Evolutionary conservation across 2,888 invertebrate species (phyloP).

Genomic region (Dicyrtoma fusca): DNA sequence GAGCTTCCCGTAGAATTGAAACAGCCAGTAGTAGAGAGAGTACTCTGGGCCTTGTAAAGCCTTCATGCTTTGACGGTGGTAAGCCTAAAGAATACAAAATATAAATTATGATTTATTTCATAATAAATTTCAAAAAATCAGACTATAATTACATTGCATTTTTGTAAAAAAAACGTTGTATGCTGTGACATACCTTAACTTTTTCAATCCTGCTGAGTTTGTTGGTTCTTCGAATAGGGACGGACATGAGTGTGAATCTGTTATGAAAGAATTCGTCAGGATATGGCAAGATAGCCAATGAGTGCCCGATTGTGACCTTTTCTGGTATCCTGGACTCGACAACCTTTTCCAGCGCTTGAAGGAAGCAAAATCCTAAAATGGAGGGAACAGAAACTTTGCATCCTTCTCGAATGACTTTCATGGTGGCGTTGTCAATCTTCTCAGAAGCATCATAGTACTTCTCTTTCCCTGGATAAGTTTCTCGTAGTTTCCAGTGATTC

Average conservation of each 20-base stretch:
- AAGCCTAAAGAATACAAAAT: neutral
- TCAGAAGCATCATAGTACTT: conserved; percentile 19
- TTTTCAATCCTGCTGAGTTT: conserved; percentile 4
- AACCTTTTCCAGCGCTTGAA: conserved; percentile 29
- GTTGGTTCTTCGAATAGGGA: conserved; percentile 14
- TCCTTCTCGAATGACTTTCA: conserved; percentile 17
- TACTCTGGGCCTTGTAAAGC: conserved; percentile 32
- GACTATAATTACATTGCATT: too few relatives aligned
- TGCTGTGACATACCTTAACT: conserved; percentile 27
- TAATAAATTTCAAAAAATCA: too few relatives aligned
- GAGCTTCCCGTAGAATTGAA: conserved; percentile 34
- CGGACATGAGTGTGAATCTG: conserved; percentile 30
- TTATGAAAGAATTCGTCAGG: conserved; percentile 31
- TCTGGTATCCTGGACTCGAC: conserved; percentile 14
- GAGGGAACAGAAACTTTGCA: conserved; percentile 28
- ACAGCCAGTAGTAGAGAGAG: conserved; percentile 36
- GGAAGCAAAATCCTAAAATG: conserved; percentile 24
- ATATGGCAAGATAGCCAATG: conserved; percentile 34
- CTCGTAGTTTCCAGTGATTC: conserved; percentile 9
- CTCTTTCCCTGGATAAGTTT: conserved; percentile 17
- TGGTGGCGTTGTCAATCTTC: conserved; percentile 9
- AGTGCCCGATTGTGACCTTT: conserved; percentile 21
- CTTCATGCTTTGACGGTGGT: conserved; percentile 11
- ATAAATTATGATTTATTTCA: too few relatives aligned
- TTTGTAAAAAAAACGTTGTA: too few relatives aligned